Percentiles rank a stretch among this genome's conserved stretches.
Evolutionary conservation across 35 echinoderm and acorn worm species (phyloP).

Genomic region (Acanthaster planci): DNA sequence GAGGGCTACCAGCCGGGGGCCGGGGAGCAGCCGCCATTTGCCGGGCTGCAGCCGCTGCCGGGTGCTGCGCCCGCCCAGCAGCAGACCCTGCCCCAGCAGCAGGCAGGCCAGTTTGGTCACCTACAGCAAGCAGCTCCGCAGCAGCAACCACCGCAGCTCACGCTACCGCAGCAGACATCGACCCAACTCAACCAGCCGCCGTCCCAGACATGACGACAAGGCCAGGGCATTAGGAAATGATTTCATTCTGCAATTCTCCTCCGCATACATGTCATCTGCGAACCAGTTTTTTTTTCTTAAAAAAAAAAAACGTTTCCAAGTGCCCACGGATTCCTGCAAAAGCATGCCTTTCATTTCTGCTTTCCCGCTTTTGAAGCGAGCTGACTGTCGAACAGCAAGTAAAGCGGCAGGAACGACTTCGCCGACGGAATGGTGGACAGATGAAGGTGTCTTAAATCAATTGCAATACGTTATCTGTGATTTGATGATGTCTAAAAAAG

Average conservation of each 20-base stretch:
- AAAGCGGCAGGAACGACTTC: too few relatives aligned
- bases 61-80: not conserved
- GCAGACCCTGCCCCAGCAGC: slow-evolving; percentile 5
- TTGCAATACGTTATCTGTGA: too few relatives aligned
- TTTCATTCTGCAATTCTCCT: not conserved
- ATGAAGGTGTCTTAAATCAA: too few relatives aligned
- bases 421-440: too few relatives aligned
- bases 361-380: too few relatives aligned
- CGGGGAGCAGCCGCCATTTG: not conserved
- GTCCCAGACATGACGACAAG: not conserved
- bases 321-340: too few relatives aligned
- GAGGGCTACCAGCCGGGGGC: not conserved
- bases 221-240: not conserved
- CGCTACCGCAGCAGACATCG: slow-evolving; percentile 1
- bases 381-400: too few relatives aligned
- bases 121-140: not conserved
- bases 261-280: not conserved
- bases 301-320: too few relatives aligned
- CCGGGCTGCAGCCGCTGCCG: too few relatives aligned
- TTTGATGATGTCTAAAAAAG: too few relatives aligned
- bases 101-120: not conserved
- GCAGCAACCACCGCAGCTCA: slow-evolving; percentile 16
- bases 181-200: not conserved
- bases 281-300: not conserved
- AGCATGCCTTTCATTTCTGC: too few relatives aligned